Percentiles rank a stretch among this genome's conserved stretches.
These are phyloP conservation scores for Copidosoma floridanum DNA, from an alignment of 1,140 invertebrate genomes.

Conservation along the genomic window DNA sequence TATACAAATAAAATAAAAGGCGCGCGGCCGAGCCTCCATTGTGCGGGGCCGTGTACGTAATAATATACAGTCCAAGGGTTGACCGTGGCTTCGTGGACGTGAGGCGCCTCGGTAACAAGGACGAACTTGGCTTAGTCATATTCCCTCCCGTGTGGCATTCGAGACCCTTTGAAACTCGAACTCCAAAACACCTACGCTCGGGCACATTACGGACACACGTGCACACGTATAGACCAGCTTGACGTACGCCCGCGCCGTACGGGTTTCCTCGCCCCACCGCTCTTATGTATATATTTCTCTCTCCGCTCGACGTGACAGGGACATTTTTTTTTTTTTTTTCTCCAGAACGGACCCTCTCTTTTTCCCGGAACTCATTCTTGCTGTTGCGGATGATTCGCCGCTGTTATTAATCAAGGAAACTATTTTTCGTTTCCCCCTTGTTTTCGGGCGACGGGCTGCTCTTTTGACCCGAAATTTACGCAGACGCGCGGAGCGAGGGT, in stretches of 20 bases:
- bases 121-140: too few relatives aligned
- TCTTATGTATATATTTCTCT: too few relatives aligned
- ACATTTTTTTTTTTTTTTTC: too few relatives aligned
- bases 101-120: slow-evolving; percentile 14
- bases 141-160: neutral
- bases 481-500: neutral
- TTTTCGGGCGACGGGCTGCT: too few relatives aligned
- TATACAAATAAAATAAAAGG: neutral
- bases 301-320: slow-evolving; percentile 1
- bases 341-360: slow-evolving; percentile 11
- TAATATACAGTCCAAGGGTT: slow-evolving; percentile 16
- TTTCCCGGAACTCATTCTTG: neutral
- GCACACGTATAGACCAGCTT: too few relatives aligned
- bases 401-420: slow-evolving; percentile 28
- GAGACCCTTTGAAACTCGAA: slow-evolving; percentile 4
- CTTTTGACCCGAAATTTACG: slow-evolving; percentile 18
- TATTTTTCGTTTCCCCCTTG: slow-evolving; percentile 29
- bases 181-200: too few relatives aligned
- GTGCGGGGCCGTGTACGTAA: too few relatives aligned
- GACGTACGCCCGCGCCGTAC: too few relatives aligned
- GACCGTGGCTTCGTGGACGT: neutral
- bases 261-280: neutral
- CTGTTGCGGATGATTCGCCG: slow-evolving; percentile 15
- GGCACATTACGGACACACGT: too few relatives aligned
- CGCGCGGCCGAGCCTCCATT: neutral